Base-by-base conservation (phyloP, 1,140 invertebrate species). In the Formica exsecta region DNA sequence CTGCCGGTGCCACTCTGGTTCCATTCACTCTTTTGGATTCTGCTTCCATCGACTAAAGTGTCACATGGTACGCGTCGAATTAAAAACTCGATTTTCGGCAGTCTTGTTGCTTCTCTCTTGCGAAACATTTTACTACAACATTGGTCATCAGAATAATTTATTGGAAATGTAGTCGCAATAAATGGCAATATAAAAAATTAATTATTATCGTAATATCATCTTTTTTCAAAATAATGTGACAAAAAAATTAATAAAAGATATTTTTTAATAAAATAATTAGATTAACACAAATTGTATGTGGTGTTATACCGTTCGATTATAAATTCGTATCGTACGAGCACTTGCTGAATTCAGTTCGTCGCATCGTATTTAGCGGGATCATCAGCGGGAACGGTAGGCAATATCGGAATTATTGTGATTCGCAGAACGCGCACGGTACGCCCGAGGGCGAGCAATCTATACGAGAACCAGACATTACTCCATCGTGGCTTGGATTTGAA, bases 321-420 rank as follows among this genome's bases (percentile, higher is more conserved):
- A 32, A 74, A 83, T 73, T 38, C 38, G n/a, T 64, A 25, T 13
- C 22, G 19, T 83, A 66, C 71, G 79, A 36, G 41, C 54, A 16
- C 36, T 38, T 54, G 57, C 85, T 73, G 79, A 85, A 87, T 86
- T 86, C 84, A 92, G 88, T 87, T 87, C 75, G 75, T 89, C 81
- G 88, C 83, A 73, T 93, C 87, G 91, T 92, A 94, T 93, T 94
- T 94, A 94, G 94, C 90, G 89, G 92, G 93, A 93, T 94, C 92
- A 95, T 95, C 94, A 94, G 90, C 92, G 87, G 86, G 91, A 93
- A 93, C 90, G 93, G 93, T 90, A 93, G 93, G 94, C 94, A 95
- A 95, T 95, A 95, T 95, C 91, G 93, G 73, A 95, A 95, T 94
- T 95, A 94, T 95, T 95, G 94, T 93, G 93, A 95, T 94, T 94